A percentile compares a stretch with the other conserved stretches of the same genome.
phyloP scores from a whole-genome alignment of 2,113 vertebrate genomes.

The Triplophysa rosa region DNA sequence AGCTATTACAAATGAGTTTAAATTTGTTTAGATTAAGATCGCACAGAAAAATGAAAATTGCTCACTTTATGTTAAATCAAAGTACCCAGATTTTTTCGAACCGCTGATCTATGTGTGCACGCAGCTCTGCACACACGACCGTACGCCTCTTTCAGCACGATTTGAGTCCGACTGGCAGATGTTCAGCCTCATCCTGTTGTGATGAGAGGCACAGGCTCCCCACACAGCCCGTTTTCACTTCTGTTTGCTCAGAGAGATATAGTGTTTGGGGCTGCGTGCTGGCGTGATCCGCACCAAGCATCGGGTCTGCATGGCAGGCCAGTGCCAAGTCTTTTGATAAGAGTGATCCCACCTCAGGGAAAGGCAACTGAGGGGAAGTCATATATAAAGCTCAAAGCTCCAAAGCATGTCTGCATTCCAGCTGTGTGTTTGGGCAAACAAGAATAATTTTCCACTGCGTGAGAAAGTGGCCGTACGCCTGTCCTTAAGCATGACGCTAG shows the following conservation, averaged over 20 bases:
- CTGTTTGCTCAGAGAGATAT: constrained; percentile 39
- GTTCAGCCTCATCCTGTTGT: constrained; percentile 42
- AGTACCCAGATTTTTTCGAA: background rate
- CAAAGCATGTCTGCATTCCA: constrained; percentile 52
- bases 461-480: constrained; percentile 2
- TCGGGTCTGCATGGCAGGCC: constrained; percentile 26
- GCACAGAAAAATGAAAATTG: background rate
- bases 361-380: constrained; percentile 55
- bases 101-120: constrained; percentile 13
- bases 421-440: constrained; percentile 45
- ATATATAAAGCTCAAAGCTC: constrained; percentile 61
- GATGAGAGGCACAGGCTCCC: constrained; percentile 30
- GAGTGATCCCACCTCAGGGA: constrained; percentile 52
- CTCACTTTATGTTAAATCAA: constrained; percentile 1
- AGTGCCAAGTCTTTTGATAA: constrained; percentile 58
- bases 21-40: background rate
- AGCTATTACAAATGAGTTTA: background rate
- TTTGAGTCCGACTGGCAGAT: constrained; percentile 28
- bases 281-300: constrained; percentile 40
- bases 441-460: constrained; percentile 30
- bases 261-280: constrained; percentile 26
- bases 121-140: constrained; percentile 10
- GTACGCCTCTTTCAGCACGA: background rate
- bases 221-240: constrained; percentile 12
- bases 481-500: constrained; percentile 34